Evolutionary conservation across 2,797 vertebrate species (phyloP).

Genomic region (Pitangus sulphuratus): DNA sequence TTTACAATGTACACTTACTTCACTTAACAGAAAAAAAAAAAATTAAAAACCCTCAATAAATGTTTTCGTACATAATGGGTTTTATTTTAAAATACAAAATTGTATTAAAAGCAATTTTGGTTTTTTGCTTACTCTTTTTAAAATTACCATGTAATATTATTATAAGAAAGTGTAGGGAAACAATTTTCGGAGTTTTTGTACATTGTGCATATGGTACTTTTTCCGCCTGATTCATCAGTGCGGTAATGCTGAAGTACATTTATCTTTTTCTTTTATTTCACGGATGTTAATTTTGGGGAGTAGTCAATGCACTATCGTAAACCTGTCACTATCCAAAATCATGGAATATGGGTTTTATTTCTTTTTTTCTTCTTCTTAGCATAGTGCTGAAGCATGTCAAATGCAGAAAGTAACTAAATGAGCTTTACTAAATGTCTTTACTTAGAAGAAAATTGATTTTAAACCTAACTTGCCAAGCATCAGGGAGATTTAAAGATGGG

Average conservation of each 20-base stretch:
- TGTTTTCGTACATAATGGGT: not conserved
- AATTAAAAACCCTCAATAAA: not conserved
- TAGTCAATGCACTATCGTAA: not conserved
- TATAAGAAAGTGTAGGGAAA: not conserved
- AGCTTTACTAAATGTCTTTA: not conserved
- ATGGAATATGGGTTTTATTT: rapidly evolving
- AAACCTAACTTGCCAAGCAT: not conserved
- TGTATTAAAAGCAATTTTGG: not conserved
- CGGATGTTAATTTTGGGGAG: not conserved
- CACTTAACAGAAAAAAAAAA: constrained; percentile 37
- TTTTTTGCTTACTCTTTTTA: not conserved
- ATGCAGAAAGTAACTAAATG: not conserved
- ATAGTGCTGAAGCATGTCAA: not conserved
- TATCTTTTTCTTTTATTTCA: not conserved
- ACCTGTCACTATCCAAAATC: not conserved
- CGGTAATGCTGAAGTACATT: not conserved
- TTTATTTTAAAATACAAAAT: not conserved
- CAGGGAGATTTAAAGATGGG: not conserved
- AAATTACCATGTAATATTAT: not conserved
- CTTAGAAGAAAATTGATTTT: not conserved
- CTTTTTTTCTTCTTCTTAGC: not conserved
- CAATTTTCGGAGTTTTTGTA: not conserved
- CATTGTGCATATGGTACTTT: not conserved
- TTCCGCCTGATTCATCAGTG: not conserved
- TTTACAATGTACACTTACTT: constrained; percentile 51